These are phyloP conservation scores for Trogon melanurus DNA, from an alignment of 2,113 vertebrate species.

Conservation along the genomic window DNA sequence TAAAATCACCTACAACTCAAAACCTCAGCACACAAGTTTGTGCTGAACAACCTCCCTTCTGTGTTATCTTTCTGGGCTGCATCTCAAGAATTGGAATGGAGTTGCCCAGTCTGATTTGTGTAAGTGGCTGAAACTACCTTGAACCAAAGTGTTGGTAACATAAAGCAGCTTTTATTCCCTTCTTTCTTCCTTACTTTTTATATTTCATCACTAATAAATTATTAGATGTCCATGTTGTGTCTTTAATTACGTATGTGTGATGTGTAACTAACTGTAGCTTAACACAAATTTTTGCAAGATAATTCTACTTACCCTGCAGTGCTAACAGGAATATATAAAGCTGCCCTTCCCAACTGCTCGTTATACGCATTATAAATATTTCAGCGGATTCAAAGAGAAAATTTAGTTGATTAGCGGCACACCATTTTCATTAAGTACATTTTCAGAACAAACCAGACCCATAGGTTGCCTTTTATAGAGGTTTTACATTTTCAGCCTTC, in stretches of 20 bases:
- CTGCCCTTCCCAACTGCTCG: rapidly evolving
- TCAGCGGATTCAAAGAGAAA: neutral
- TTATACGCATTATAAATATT: neutral
- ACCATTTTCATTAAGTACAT: neutral
- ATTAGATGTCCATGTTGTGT: neutral
- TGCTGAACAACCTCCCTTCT: neutral
- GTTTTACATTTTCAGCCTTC: neutral
- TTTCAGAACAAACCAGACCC: neutral
- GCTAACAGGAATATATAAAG: neutral
- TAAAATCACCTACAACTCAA: neutral
- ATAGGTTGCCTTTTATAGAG: neutral
- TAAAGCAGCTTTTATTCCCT: neutral
- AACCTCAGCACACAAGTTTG: neutral
- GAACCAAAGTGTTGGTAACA: neutral
- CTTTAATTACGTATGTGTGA: neutral
- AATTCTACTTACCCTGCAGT: neutral
- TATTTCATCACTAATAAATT: neutral
- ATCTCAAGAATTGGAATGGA: neutral
- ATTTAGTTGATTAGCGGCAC: neutral
- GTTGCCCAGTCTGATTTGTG: neutral
- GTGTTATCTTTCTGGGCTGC: neutral
- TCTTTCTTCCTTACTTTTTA: neutral
- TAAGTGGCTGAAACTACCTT: neutral
- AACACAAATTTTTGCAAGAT: neutral
- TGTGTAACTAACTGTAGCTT: neutral